These are phyloP conservation scores for Cygnus atratus DNA, from an alignment of 2,113 vertebrate genomes.

Conservation along the genomic window DNA sequence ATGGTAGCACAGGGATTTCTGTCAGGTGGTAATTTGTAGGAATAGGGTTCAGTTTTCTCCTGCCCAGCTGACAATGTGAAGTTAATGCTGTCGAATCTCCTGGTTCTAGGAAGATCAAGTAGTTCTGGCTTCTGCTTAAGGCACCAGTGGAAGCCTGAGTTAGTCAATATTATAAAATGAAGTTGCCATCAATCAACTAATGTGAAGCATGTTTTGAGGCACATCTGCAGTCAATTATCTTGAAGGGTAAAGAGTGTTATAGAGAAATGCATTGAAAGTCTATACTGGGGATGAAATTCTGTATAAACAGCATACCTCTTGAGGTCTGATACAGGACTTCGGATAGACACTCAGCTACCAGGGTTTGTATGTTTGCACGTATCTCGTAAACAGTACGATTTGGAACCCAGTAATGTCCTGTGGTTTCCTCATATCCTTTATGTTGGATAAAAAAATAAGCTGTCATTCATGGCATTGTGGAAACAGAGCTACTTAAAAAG, in stretches of 20 bases:
- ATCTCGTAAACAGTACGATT: background rate
- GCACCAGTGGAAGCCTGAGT: background rate
- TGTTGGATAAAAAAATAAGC: slow-evolving; percentile 10
- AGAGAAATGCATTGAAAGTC: background rate
- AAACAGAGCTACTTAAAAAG: slow-evolving; percentile 7
- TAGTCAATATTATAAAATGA: background rate
- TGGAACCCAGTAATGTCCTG: slow-evolving; percentile 22
- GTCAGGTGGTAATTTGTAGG: background rate
- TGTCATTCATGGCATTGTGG: background rate
- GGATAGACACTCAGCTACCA: background rate
- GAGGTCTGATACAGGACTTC: background rate
- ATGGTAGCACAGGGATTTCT: background rate
- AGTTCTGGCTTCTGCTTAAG: background rate
- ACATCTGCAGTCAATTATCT: background rate
- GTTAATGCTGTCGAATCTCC: background rate
- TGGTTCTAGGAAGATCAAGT: background rate
- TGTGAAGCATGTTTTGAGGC: background rate
- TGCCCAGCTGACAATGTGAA: background rate
- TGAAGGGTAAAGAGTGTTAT: background rate
- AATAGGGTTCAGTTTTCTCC: background rate
- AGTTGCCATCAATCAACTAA: background rate
- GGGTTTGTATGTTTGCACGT: background rate
- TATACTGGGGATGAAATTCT: background rate
- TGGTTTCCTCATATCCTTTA: slow-evolving; percentile 32
- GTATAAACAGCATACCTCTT: background rate